Base-by-base conservation (phyloP, 2,888 invertebrate genomes). In the Timandra comae region DNA sequence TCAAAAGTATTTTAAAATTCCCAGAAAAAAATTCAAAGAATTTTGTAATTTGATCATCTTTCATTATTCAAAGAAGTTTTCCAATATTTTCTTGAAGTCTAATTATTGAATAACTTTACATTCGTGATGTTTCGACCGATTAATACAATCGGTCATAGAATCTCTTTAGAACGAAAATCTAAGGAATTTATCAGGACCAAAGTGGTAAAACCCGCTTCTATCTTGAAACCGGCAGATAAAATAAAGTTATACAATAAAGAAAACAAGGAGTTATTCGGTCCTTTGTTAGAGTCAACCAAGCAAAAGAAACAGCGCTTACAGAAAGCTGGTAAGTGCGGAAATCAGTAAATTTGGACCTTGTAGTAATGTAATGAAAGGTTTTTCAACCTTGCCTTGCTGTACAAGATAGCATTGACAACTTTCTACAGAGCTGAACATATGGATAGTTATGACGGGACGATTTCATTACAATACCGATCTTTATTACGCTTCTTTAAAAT, bases 191-290 rank as follows among this genome's bases (percentile, higher is more conserved):
- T 77, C 46, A 69, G 86, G 42, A 72, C 55, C 35, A 86, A 86
- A 73, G 74, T 80, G 35, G 65, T 86, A 52, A 63, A 54, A 38
- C 69, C 82, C 26, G 63, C 75, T 54, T 79, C 84, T 24, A 56
- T 81, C 46, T 57, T 86, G 55, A 84, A 78, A 49, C 81, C 78
- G 40, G 76, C 72, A 2, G 79, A 86, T 37, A 73, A 78, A 38
- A 46, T 86, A 3, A 87, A 85, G 56, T 60, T 75, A 36, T 80
- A 78, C 49, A 68, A 87, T 41, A 84, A 69, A 50, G 88, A 88
- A 42, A 85, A 85, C 40, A 87, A 86, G 49, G 67, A 73, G 22
- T 40, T 86, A 4, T 88, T 86, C 40, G 88, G 88, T 3, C 73
- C 80, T 0, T 52, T 88, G 30, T 43, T 87, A 24, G 88, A 88